Conservation (phyloP, 2,113 vertebrate species). For the Quiscalus mexicanus region DNA sequence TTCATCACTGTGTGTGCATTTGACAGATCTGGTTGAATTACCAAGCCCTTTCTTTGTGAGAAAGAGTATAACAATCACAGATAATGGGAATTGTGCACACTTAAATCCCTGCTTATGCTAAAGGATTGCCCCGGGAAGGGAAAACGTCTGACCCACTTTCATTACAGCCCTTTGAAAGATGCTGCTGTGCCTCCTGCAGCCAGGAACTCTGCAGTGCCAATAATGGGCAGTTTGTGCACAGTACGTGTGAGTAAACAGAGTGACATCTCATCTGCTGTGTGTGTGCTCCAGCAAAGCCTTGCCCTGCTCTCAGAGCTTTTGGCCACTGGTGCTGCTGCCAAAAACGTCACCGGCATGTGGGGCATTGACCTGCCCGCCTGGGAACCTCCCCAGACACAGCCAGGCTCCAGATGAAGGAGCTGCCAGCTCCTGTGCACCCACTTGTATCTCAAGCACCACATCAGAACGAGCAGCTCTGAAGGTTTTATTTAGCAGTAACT, state of each 20-base stretch:
- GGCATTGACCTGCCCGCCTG: fast-evolving
- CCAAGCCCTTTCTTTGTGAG: constrained; percentile 46
- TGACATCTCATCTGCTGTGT: constrained; percentile 51
- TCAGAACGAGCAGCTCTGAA: neutral
- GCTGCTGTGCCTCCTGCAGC: constrained; percentile 42
- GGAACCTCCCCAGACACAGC: neutral
- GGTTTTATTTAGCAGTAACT: neutral
- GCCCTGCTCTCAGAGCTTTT: fast-evolving
- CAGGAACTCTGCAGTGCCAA: constrained; percentile 33
- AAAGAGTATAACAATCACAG: constrained; percentile 14
- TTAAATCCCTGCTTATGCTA: constrained; percentile 61
- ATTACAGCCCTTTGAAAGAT: neutral
- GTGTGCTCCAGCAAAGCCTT: neutral
- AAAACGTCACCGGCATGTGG: neutral
- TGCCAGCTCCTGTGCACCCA: neutral
- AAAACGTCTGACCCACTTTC: constrained; percentile 62
- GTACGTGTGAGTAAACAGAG: constrained; percentile 58
- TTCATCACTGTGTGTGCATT: constrained; percentile 3
- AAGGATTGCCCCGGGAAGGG: constrained; percentile 58
- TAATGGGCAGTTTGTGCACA: constrained; percentile 57
- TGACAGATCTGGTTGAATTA: constrained; percentile 53
- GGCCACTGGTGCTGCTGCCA: neutral
- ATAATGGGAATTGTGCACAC: constrained; percentile 39
- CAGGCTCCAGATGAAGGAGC: neutral
- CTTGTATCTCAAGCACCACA: neutral